phyloP scores from a whole-genome alignment of 2,113 vertebrate species.

The Petrocephalus microphthalmus region DNA sequence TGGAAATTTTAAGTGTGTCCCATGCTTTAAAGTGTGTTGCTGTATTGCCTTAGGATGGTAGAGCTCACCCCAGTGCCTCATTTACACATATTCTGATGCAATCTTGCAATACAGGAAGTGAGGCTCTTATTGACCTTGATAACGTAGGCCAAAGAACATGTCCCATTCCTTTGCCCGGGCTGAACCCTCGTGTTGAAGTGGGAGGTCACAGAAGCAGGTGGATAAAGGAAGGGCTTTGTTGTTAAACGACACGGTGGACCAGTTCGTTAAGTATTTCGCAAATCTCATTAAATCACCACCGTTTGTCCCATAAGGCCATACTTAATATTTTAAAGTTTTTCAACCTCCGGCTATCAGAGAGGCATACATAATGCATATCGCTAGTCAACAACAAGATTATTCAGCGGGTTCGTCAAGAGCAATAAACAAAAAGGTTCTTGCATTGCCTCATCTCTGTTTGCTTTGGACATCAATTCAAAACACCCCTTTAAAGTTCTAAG shows the following conservation, averaged over 20 bases:
- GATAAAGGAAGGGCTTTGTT: not conserved
- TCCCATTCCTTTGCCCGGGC: not conserved
- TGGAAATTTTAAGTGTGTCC: not conserved
- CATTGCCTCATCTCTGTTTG: not conserved
- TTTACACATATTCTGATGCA: not conserved
- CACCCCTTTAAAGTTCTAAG: not conserved
- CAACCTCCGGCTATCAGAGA: constrained; percentile 14
- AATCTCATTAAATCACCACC: constrained; percentile 22
- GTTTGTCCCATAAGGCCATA: constrained; percentile 8
- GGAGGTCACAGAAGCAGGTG: not conserved
- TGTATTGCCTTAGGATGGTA: not conserved
- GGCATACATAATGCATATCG: not conserved
- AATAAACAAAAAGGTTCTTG: constrained; percentile 8
- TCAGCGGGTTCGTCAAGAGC: not conserved
- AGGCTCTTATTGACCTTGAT: not conserved
- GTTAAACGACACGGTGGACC: not conserved
- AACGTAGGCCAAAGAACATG: not conserved
- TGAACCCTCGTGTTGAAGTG: not conserved
- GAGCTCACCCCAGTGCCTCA: not conserved
- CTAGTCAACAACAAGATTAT: constrained; percentile 12
- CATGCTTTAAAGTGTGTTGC: not conserved
- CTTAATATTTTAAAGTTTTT: constrained; percentile 17
- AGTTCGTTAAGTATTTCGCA: not conserved
- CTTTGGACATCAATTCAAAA: not conserved
- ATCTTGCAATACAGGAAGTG: not conserved